Percentiles rank a stretch among this genome's conserved stretches.
Conservation (phyloP, 37 sponge, comb jelly and placozoan species). For the Spongia lamella region DNA sequence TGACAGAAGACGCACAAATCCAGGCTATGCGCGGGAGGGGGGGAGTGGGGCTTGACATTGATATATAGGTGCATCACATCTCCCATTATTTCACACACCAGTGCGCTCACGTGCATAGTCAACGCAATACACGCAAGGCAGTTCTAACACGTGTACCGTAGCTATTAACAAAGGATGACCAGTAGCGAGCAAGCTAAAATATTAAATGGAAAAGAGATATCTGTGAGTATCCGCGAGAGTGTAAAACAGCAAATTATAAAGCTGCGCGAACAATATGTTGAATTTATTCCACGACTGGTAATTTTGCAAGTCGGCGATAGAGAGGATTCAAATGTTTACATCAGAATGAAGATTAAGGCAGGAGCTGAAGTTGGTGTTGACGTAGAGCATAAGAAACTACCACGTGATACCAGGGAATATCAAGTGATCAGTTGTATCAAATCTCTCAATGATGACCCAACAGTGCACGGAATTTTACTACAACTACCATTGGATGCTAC, state of each 20-base stretch:
- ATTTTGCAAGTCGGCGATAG: constrained; percentile 84
- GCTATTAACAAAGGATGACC: too few species aligned
- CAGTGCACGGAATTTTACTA: constrained; percentile 84
- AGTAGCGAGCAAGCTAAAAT: constrained; percentile 33
- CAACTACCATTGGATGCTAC: constrained; percentile 81
- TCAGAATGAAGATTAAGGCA: constrained; percentile 90
- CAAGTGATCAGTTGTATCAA: constrained; percentile 54
- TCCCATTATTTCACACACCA: too few species aligned
- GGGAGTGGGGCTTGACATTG: too few species aligned
- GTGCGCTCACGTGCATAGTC: too few species aligned
- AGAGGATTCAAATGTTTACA: constrained; percentile 91
- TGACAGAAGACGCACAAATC: too few species aligned
- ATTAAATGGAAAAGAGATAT: constrained; percentile 79
- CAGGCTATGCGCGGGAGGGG: too few species aligned
- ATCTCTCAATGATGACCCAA: constrained; percentile 67
- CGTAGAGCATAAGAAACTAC: constrained; percentile 77
- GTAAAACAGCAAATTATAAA: constrained; percentile 55
- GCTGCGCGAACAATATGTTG: constrained; percentile 43
- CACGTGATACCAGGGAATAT: constrained; percentile 48
- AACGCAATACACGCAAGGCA: too few species aligned
- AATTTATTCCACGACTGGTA: constrained; percentile 62
- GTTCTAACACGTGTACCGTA: too few species aligned
- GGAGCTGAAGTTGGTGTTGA: constrained; percentile 71
- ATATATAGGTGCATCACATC: too few species aligned
- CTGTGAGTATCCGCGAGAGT: constrained; percentile 61